A percentile compares a stretch with the other conserved stretches of the same genome.
Evolutionary conservation across 2,113 vertebrate genomes (phyloP).

Genomic region (Circaetus cinerascens): DNA sequence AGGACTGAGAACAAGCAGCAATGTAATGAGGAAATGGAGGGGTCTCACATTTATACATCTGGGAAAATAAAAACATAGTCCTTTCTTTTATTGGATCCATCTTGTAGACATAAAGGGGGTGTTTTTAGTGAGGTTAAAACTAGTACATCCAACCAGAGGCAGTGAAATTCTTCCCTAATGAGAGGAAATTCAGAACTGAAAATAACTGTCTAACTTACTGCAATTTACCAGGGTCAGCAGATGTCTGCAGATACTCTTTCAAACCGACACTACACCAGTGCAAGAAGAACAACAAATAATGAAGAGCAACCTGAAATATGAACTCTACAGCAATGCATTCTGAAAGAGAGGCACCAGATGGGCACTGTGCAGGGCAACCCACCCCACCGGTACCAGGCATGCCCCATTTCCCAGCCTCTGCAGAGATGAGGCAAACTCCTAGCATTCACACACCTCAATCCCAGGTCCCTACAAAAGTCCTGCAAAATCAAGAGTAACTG

Average conservation of each 20-base stretch:
- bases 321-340: not conserved
- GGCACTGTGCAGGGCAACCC: not conserved
- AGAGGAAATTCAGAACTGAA: constrained; percentile 2
- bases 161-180: not conserved
- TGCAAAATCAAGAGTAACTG: not conserved
- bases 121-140: not conserved
- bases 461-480: not conserved
- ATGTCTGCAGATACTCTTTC: not conserved
- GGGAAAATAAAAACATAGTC: not conserved
- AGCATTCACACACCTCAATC: not conserved
- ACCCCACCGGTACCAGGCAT: not conserved
- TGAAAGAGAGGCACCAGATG: not conserved
- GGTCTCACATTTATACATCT: not conserved
- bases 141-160: not conserved
- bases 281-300: constrained; percentile 3
- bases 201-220: not conserved
- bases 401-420: not conserved
- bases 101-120: not conserved
- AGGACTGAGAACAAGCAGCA: constrained; percentile 1
- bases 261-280: not conserved
- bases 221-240: not conserved
- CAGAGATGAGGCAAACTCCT: not conserved
- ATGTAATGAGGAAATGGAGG: not conserved
- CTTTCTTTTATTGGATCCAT: not conserved
- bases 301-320: not conserved